phyloP scores from a whole-genome alignment of 2,888 invertebrate genomes.

The Tipula confusa region DNA sequence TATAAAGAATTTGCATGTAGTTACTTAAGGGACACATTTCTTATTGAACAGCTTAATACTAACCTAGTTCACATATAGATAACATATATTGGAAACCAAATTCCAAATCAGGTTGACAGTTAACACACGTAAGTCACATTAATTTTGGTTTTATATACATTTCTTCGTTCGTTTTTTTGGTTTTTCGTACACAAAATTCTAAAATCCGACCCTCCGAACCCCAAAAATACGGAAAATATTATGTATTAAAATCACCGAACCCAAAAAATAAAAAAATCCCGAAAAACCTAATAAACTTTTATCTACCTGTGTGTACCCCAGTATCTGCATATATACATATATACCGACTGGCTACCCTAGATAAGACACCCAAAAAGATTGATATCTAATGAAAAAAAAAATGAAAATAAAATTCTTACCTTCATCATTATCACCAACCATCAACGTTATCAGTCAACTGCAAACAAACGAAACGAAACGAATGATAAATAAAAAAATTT shows the following conservation, averaged over 20 bases:
- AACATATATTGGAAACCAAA: not conserved
- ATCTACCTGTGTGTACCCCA: not conserved
- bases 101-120: not conserved
- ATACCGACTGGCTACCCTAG: not conserved
- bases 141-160: not conserved
- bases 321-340: not conserved
- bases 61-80: not conserved
- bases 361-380: not conserved
- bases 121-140: not conserved
- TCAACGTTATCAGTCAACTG: constrained; percentile 20
- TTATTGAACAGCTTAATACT: not conserved
- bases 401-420: not conserved
- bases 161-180: not conserved
- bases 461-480: not conserved
- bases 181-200: not conserved
- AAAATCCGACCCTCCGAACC: not conserved
- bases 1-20: too few relatives aligned
- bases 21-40: too few relatives aligned
- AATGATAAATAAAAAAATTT: too few relatives aligned
- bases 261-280: not conserved
- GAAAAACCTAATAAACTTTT: not conserved
- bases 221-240: not conserved
- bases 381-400: not conserved
- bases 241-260: not conserved
- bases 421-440: constrained; percentile 25